Percentiles rank a stretch among this genome's conserved stretches.
phyloP scores from a whole-genome alignment of 2,113 vertebrate genomes.

The Gadus macrocephalus region DNA sequence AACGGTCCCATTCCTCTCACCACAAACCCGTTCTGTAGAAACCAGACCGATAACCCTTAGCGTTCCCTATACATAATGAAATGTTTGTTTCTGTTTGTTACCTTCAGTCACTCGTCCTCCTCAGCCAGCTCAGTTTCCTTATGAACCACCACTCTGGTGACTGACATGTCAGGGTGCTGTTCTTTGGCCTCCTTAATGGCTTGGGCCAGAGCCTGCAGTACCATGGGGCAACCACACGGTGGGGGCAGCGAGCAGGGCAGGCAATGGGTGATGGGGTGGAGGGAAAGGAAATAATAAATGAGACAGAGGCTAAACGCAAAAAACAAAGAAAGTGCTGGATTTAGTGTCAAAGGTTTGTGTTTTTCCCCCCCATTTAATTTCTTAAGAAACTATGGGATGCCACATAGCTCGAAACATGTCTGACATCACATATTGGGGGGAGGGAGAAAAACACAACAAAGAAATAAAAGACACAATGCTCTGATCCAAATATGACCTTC shows the following conservation, averaged over 20 bases:
- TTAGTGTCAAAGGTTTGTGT: conserved; percentile 14
- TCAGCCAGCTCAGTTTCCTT: conserved; percentile 95
- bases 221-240: conserved; percentile 35
- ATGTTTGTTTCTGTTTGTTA: conserved; percentile 29
- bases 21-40: no score
- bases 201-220: conserved; percentile 89
- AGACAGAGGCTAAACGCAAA: conserved; percentile 33
- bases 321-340: conserved; percentile 46
- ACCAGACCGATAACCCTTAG: background rate
- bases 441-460: no score
- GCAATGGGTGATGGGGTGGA: conserved; percentile 30
- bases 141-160: conserved; percentile 97
- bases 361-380: background rate
- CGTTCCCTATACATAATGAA: conserved; percentile 21
- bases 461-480: no score
- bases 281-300: conserved; percentile 35
- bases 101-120: conserved; percentile 78
- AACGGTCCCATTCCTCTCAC: no score
- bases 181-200: conserved; percentile 99
- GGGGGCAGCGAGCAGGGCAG: conserved; percentile 51
- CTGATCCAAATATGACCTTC: no score
- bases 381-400: no score
- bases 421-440: no score
- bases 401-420: no score
- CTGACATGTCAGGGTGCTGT: conserved; percentile 99